Conservation (phyloP, 2,797 vertebrate genomes). For the Pristis pectinata region DNA sequence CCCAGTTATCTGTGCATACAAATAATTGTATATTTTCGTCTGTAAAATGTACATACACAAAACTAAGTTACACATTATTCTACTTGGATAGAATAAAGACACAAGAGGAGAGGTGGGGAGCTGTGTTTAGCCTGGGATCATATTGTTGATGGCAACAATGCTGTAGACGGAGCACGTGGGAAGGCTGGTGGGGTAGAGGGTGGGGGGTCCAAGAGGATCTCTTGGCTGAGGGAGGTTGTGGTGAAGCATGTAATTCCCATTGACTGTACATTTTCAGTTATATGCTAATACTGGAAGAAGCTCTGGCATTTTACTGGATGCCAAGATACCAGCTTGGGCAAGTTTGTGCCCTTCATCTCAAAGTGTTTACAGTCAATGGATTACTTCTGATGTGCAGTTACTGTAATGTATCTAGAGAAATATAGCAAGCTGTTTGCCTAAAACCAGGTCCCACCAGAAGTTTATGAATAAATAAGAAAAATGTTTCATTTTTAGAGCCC, state of each 20-base stretch:
- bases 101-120: background rate
- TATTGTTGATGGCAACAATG: background rate
- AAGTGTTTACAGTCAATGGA: background rate
- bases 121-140: background rate
- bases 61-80: background rate
- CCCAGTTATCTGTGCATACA: background rate
- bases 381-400: background rate
- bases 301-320: background rate
- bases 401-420: background rate
- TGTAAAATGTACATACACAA: background rate
- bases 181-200: background rate
- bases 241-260: background rate
- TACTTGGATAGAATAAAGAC: background rate
- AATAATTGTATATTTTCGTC: background rate
- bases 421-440: background rate
- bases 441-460: background rate
- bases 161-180: background rate
- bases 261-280: background rate
- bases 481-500: background rate
- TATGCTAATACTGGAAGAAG: background rate
- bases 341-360: background rate
- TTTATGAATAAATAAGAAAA: background rate
- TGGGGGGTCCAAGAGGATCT: background rate
- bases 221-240: background rate
- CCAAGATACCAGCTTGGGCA: background rate